Evolutionary conservation across 2,888 invertebrate species (phyloP), one percentile per base, ranked within the genome.

Genomic region (Drosophila histrio): DNA sequence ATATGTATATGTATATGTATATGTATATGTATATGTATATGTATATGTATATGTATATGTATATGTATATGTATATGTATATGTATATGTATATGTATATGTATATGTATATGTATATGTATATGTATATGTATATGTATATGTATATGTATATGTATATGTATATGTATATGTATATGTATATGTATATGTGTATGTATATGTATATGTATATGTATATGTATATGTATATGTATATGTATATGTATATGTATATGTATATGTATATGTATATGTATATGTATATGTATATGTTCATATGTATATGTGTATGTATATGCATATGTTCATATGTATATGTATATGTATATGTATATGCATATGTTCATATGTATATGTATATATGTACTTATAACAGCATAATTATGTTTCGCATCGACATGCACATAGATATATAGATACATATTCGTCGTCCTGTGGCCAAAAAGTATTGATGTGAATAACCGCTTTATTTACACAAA

Each of bases 401-500:
- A 41, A 21, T 36, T 46, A 28, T 24, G 32, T 22, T 17, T 17
- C 36, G 21, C 26, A 41, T 49, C 59, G 17, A 44, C 3, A 52
- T 34, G 9, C 6, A 38, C 6, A 17, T 15, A 21, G 21, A 39
- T 30, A 38, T 11, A 39, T 49, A 49, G 11, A 41, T 24, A 43
- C n/a, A 36, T 50, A 39, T 34, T 28, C 43, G 49, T 38, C 53
- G 69, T 69, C 58, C 72, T 65, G 56, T 50, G 59, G 62, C 58
- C 58, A 39, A 72, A 68, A 73, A 60, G 71, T 69, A 78, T 69
- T 66, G 66, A 76, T 73, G 83, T 83, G 87, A 87, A 83, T 81
- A 83, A 83, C 83, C 87, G 85, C 81, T 83, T 83, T 83, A 83
- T 83, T 72, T 72, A 70, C 74, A 75, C 72, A 74, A 68, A 77